phyloP scores from a whole-genome alignment of 1,140 invertebrate genomes.

The Meloidogyne floridensis region DNA sequence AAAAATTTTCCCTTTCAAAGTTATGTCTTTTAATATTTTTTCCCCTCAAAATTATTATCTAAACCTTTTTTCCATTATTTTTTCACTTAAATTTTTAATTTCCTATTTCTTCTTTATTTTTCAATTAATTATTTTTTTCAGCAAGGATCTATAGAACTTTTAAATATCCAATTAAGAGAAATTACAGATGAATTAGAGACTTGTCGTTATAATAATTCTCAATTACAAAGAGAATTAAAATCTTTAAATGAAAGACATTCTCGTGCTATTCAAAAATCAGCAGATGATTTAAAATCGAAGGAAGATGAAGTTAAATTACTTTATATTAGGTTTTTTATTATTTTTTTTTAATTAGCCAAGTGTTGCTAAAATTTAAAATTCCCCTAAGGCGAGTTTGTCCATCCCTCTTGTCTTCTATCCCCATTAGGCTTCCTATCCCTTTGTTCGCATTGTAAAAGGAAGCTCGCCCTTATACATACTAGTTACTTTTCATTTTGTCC shows the following conservation, averaged over 20 bases:
- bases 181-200: slow-evolving; percentile 16
- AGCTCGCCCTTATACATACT: no score
- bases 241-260: slow-evolving; percentile 16
- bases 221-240: slow-evolving; percentile 23
- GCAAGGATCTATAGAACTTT: slow-evolving; percentile 7
- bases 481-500: no score
- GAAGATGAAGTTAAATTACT: slow-evolving; percentile 26
- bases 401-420: no score
- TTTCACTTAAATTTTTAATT: no score
- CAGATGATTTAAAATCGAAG: slow-evolving; percentile 24
- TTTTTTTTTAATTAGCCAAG: background rate
- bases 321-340: slow-evolving; percentile 10
- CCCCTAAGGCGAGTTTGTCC: no score
- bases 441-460: no score
- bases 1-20: no score
- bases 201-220: slow-evolving; percentile 15
- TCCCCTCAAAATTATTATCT: no score
- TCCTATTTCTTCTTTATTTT: background rate
- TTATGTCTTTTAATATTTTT: no score
- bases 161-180: slow-evolving; percentile 11
- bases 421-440: no score
- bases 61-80: no score
- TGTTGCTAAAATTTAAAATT: no score
- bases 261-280: background rate
- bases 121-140: background rate